A percentile compares a stretch with the other conserved stretches of the same genome.
phyloP scores from a whole-genome alignment of 30 jellyfish, hydroid and myxozoan genomes.

The Turritopsis dohrnii region DNA sequence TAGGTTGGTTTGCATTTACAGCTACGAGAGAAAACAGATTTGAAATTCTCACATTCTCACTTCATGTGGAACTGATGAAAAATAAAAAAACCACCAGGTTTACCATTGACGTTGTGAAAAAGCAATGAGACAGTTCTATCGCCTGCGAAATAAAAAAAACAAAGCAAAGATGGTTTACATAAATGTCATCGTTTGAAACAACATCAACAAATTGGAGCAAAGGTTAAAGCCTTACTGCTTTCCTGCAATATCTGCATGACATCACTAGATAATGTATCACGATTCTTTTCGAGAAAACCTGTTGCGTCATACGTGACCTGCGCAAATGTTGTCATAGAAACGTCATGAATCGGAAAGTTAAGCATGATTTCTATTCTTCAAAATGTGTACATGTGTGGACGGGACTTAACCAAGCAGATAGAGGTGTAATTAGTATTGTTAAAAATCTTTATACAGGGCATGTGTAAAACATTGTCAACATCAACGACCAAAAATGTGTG shows the following conservation, averaged over 20 bases:
- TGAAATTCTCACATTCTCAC: too few relatives aligned
- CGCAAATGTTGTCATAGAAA: neutral
- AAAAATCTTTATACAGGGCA: too few relatives aligned
- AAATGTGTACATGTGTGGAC: too few relatives aligned
- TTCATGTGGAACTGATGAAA: too few relatives aligned
- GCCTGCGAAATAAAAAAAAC: neutral
- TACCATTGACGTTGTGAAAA: neutral
- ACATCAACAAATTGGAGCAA: neutral
- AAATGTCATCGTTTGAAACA: neutral
- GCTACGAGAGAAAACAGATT: neutral
- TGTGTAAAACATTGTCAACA: too few relatives aligned
- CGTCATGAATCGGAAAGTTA: too few relatives aligned
- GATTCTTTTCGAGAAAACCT: slow-evolving; percentile 83
- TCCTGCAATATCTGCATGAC: slow-evolving; percentile 49
- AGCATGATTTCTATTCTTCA: too few relatives aligned
- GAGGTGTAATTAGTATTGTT: too few relatives aligned
- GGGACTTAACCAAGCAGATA: too few relatives aligned
- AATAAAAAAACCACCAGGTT: neutral
- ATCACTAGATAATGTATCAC: slow-evolving; percentile 90
- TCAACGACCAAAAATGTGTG: too few relatives aligned
- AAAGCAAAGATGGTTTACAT: too few relatives aligned
- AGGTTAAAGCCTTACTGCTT: slow-evolving; percentile 48
- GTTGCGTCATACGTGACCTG: slow-evolving; percentile 90
- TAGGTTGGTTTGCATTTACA: neutral
- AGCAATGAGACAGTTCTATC: neutral